phyloP scores from a whole-genome alignment of 2,113 vertebrate species.

The Cyanistes caeruleus region DNA sequence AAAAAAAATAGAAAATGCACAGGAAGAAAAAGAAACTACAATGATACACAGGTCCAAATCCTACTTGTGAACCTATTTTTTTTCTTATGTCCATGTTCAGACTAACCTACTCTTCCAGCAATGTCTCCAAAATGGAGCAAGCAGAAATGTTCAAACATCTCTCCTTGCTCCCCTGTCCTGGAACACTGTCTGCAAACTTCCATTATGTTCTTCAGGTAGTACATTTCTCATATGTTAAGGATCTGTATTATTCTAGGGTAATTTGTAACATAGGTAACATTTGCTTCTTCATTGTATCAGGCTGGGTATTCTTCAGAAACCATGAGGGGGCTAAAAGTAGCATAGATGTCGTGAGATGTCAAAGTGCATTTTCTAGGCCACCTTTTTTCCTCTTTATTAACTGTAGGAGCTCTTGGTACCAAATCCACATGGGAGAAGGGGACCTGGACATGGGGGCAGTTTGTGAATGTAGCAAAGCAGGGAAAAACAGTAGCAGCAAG shows the following conservation, averaged over 20 bases:
- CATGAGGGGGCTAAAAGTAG: not conserved
- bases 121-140: not conserved
- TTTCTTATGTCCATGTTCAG: not conserved
- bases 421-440: not conserved
- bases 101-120: not conserved
- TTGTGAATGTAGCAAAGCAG: not conserved
- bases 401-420: not conserved
- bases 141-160: not conserved
- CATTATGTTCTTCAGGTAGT: not conserved
- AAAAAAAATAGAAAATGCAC: not conserved
- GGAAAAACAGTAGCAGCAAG: not conserved
- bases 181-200: not conserved
- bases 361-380: not conserved
- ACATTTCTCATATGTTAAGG: not conserved
- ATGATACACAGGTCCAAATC: not conserved
- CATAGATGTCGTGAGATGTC: not conserved
- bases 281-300: not conserved
- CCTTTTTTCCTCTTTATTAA: not conserved
- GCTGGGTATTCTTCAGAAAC: not conserved
- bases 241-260: not conserved
- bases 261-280: not conserved
- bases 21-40: not conserved
- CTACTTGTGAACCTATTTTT: not conserved
- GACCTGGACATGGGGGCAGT: accelerated
- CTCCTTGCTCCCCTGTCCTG: not conserved